Conservation (phyloP, 1,140 invertebrate genomes). For the Pogonognathellus flavescens region DNA sequence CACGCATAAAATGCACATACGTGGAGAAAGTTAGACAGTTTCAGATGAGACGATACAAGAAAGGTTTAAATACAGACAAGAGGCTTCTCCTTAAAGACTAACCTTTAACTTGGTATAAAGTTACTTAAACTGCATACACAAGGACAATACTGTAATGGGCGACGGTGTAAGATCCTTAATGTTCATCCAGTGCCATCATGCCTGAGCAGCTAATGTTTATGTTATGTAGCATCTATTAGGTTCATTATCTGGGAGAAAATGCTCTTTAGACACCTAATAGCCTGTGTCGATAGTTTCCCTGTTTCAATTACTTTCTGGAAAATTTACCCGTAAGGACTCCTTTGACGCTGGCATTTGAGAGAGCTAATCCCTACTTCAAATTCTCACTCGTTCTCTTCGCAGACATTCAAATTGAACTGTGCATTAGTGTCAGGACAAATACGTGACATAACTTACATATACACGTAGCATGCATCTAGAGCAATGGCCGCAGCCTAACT, state of each 20-base stretch:
- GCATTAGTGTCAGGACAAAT: conserved; percentile 7
- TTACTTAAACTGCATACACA: neutral
- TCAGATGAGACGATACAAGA: no score
- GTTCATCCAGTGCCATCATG: neutral
- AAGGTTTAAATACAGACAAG: no score
- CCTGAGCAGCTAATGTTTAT: conserved; percentile 2
- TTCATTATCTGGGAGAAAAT: conserved; percentile 24
- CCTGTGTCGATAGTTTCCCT: conserved; percentile 32
- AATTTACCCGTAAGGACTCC: conserved; percentile 37
- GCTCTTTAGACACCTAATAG: conserved; percentile 36
- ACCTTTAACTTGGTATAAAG: no score
- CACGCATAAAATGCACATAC: no score
- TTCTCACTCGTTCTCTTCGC: neutral
- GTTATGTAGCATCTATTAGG: conserved; percentile 13
- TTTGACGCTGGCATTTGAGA: neutral
- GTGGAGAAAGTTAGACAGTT: no score
- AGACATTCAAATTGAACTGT: conserved; percentile 6
- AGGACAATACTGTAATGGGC: neutral
- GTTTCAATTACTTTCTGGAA: conserved; percentile 41
- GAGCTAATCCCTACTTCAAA: conserved; percentile 20
- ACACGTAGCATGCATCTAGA: neutral
- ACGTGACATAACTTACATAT: conserved; percentile 33
- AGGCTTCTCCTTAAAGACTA: no score
- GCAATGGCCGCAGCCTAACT: neutral
- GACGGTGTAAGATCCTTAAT: neutral